Evolutionary conservation across 1,140 invertebrate species (phyloP), one percentile per base, ranked within the genome.

Genomic region (Macrocentrus cingulum): DNA sequence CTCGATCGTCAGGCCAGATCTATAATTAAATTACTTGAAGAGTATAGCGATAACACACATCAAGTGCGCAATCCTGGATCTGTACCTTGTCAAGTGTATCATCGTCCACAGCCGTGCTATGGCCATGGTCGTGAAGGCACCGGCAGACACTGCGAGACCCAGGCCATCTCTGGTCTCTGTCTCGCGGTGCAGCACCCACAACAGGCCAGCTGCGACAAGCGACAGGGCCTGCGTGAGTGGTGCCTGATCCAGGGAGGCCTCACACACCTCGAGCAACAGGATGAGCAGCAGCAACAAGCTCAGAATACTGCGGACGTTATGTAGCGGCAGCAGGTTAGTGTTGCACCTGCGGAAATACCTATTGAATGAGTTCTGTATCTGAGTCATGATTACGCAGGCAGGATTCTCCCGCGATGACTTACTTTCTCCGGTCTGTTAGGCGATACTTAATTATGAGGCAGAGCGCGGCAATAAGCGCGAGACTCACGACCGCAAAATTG

Each of bases 111-210:
- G 13, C 46, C 67, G 62, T 0, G 67, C 56, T 4, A 70, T 52
- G 7, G 66, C 56, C 5, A 71, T 66, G 29, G 62, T 61, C 0
- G 59, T 59, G 50, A 71, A 70, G 37, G 62, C 62, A 20, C 64
- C 68, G 8, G 59, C 64, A 0, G 71, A 48, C 13, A 61, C 56
- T 5, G 55, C 62, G 1, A 64, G 49, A 1, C 68, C 68, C 1
- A 65, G 37, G 29, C 67, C 67, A 16, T 66, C 60, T 3, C 62
- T 57, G 13, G 63, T 56, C 22, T 73, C 71, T 11, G 68, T 69
- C 41, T 58, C 51, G 8, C 71, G 64, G 60, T 73, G 71, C 39
- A 70, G 37, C 25, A 65, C 54, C 68, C 68, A 73, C 20, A 65
- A 70, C 2, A 37, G 59, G 7, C 69, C 7, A 5, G 66, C 46